phyloP scores from a whole-genome alignment of 2,113 vertebrate genomes.

The Psittacara wagleri region DNA sequence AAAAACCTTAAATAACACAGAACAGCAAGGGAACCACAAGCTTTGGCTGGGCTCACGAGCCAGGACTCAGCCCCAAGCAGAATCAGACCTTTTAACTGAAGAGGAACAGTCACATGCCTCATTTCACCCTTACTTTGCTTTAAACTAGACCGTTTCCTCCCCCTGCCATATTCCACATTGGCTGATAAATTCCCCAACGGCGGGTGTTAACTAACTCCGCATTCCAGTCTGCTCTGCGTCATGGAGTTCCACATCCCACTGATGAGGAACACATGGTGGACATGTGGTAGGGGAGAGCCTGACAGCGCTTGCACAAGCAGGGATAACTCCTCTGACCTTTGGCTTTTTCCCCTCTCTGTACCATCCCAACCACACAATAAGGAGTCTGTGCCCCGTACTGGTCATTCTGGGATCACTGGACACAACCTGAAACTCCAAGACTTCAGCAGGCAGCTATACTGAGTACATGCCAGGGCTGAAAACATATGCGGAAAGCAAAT shows the following conservation, averaged over 20 bases:
- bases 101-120: constrained; percentile 59
- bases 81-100: constrained; percentile 45
- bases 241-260: constrained; percentile 70
- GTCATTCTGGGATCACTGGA: neutral
- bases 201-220: constrained; percentile 70
- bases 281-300: constrained; percentile 67
- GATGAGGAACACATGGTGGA: constrained; percentile 74
- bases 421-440: neutral
- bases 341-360: constrained; percentile 16
- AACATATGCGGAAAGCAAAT: neutral
- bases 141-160: constrained; percentile 39
- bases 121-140: constrained; percentile 60
- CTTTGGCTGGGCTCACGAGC: neutral
- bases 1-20: neutral
- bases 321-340: constrained; percentile 68
- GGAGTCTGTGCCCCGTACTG: neutral
- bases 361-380: constrained; percentile 39
- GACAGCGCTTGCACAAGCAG: constrained; percentile 43
- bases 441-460: neutral
- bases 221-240: constrained; percentile 74
- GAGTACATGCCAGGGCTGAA: neutral
- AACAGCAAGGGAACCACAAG: neutral
- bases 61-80: constrained; percentile 3
- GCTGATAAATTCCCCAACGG: constrained; percentile 67
- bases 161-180: constrained; percentile 50